Base-by-base conservation (phyloP, 2,888 invertebrate genomes). In the Lithosia quadra region DNA sequence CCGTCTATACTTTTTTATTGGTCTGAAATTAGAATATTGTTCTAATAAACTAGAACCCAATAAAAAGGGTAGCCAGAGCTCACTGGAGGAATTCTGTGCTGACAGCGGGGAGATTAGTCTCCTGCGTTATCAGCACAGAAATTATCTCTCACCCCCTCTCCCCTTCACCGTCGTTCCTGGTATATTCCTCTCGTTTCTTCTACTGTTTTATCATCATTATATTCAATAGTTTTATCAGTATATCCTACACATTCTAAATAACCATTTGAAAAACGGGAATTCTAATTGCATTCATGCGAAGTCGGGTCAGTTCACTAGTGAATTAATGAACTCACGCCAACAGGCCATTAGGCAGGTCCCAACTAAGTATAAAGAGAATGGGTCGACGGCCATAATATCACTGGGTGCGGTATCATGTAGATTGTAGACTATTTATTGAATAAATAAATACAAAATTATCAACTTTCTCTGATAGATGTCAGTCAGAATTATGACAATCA, bases 311-410 rank as follows among this genome's bases (percentile, higher is more conserved):
- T 11, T 34, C n/a, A 2, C 34, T 34, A 60, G 15, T 4, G 13
- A 5, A 36, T 60, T 60, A 22, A 39, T 28, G 66, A 22, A 91
- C 92, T 90, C 74, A 93, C 93, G 93, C 90, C 92, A 92, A 71
- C 92, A 91, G 0, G 86, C 82, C 21, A 86, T 66, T 28, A 91
- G 62, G 70, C 91, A 92, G 0, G 89, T 84, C 0, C 90, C 88
- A 2, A 92, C 56, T 34, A 92, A 28, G 68, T 91, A 83, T 1
- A 89, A 83, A 0, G 87, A 78, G 0, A 91, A 0, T 0, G 91
- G 91, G 22, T 90, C 91, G 57, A 92, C 66, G 18, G 78, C 74
- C 82, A 85, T 84, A 63, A 63, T 63, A 36, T 4, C 22, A 55
- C 11, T 8, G n/a, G 13, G 21, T 9, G 11, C 49, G 33, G 33